Base-by-base conservation (phyloP, 1,140 invertebrate genomes). In the Fopius arisanus region DNA sequence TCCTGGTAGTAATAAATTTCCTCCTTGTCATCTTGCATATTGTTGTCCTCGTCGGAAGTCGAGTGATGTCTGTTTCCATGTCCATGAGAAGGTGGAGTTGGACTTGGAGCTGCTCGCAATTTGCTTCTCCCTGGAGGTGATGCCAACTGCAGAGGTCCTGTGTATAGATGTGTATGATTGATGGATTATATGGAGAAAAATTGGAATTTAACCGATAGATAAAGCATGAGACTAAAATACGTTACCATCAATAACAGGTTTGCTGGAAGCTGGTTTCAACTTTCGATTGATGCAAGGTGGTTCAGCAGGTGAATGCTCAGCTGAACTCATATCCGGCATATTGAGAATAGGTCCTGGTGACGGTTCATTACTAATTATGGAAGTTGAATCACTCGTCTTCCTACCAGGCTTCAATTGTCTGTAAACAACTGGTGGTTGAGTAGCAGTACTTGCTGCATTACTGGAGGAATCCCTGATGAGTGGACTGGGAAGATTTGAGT, bases 341-440 rank as follows among this genome's bases (percentile, higher is more conserved):
- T 78, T 72, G 6, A 76, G 23, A 37, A 74, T 70, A n/a, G 80
- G 82, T 65, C 87, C 84, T 26, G 88, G 83, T 77, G 88, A 81
- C 80, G 84, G 75, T 83, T 88, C 77, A 73, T 78, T 76, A 31
- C 75, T 78, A 9, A 76, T 76, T 79, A 87, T 80, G 68, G 89
- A 81, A 78, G 88, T 74, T 10, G 88, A 89, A 80, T 91, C 90
- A 67, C 90, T 90, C 21, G 87, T 78, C 78, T 88, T 90, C 54
- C 89, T 80, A 78, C 88, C 91, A 19, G 94, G 94, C 85, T 96
- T 96, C 3, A 95, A 86, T 28, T 91, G 91, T 7, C 94, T 86
- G 83, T 96, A 92, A 62, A 77, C 76, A 33, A 75, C 62, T 14
- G 76, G 29, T 7, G 94, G 94, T 48, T 90, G 80, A 21, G 87